Conservation (phyloP, 2,797 vertebrate species). For the Melanotaenia pygmaea region DNA sequence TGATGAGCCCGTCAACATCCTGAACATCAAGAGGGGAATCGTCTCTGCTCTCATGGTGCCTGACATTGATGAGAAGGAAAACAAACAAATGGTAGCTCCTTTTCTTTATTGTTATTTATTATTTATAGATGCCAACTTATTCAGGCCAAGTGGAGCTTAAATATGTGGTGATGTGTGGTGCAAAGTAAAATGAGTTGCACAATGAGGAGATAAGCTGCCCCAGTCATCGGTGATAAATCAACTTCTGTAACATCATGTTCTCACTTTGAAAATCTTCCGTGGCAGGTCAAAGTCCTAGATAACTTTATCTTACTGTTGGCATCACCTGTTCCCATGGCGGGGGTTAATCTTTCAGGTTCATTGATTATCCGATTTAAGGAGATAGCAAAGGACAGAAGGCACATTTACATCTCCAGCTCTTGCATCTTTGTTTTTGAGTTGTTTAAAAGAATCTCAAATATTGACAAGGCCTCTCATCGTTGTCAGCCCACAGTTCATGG, state of each 20-base stretch:
- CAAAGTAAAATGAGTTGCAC: constrained; percentile 68
- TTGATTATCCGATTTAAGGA: constrained; percentile 50
- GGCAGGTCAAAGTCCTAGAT: constrained; percentile 76
- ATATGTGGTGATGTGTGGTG: constrained; percentile 33
- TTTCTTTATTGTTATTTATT: neutral
- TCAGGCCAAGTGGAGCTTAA: constrained; percentile 25
- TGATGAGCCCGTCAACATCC: constrained; percentile 85
- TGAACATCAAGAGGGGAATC: constrained; percentile 96
- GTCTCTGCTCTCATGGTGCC: constrained; percentile 90
- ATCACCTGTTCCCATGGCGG: constrained; percentile 54
- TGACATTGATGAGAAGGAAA: constrained; percentile 77
- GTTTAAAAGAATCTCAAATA: constrained; percentile 7
- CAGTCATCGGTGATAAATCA: constrained; percentile 59
- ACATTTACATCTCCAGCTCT: constrained; percentile 19
- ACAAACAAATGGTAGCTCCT: constrained; percentile 71
- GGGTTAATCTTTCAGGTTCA: constrained; percentile 44
- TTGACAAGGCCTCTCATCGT: constrained; percentile 15
- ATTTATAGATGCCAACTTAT: constrained; percentile 23
- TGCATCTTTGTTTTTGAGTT: constrained; percentile 3
- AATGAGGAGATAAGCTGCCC: constrained; percentile 73
- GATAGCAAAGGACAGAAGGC: constrained; percentile 34
- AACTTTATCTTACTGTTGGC: constrained; percentile 66
- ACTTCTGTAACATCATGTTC: constrained; percentile 57
- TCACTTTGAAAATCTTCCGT: constrained; percentile 37
- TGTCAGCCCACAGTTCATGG: constrained; percentile 90